These are phyloP conservation scores for Dryobotodes eremita DNA, from an alignment of 2,888 invertebrate genomes.

Conservation along the genomic window DNA sequence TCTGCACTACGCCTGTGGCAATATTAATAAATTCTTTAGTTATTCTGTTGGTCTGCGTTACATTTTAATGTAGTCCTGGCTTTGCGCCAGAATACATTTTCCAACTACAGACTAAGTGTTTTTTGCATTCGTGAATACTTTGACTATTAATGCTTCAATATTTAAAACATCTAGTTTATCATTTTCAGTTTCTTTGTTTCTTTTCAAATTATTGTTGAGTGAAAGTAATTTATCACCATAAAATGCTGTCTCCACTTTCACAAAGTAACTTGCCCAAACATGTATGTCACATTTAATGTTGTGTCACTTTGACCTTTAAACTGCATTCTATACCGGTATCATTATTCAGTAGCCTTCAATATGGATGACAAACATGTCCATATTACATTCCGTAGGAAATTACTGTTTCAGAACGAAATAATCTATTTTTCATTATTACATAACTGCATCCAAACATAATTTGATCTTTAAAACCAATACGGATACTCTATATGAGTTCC, in stretches of 20 bases:
- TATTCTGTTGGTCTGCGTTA: constrained; percentile 43
- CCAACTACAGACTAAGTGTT: constrained; percentile 37
- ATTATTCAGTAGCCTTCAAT: constrained; percentile 49
- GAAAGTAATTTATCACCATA: constrained; percentile 48
- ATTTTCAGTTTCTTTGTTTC: constrained; percentile 3
- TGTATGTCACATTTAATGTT: constrained; percentile 41
- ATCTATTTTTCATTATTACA: neutral
- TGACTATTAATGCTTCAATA: constrained; percentile 7
- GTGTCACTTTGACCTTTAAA: constrained; percentile 53
- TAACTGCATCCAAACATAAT: constrained; percentile 19
- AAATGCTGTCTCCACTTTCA: constrained; percentile 54
- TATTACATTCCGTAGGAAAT: constrained; percentile 26
- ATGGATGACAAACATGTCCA: constrained; percentile 31
- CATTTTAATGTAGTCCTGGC: constrained; percentile 59
- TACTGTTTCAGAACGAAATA: constrained; percentile 8
- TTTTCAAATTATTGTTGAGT: constrained; percentile 1
- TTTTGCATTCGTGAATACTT: constrained; percentile 43
- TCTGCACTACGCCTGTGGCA: constrained; percentile 53
- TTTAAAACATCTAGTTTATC: neutral
- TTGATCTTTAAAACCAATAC: constrained; percentile 39
- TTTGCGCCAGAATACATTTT: constrained; percentile 51
- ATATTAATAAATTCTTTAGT: constrained; percentile 56
- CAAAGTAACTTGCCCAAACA: constrained; percentile 37
- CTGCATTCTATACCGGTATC: constrained; percentile 45
- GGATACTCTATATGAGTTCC: constrained; percentile 11